Conservation (phyloP, 2,113 vertebrate genomes). For the Sebastes schlegelii region DNA sequence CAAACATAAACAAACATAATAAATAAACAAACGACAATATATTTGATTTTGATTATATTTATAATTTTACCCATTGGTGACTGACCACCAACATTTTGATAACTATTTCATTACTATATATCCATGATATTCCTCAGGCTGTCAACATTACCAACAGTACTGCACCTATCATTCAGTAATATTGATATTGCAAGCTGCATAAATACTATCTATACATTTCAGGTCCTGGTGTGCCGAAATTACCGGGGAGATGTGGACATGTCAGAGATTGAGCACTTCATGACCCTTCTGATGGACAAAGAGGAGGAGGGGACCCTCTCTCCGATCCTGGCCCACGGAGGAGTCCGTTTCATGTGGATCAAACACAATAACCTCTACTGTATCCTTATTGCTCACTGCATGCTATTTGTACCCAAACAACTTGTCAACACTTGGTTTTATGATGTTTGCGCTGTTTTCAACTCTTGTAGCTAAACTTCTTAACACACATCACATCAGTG, state of each 20-base stretch:
- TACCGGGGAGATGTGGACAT: slow-evolving; percentile 98
- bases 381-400: slow-evolving; percentile 84
- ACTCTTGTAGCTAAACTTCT: slow-evolving; percentile 61
- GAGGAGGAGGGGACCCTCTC: slow-evolving; percentile 96
- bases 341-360: slow-evolving; percentile 99
- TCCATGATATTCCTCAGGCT: too few species aligned
- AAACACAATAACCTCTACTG: slow-evolving; percentile 98
- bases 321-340: slow-evolving; percentile 95
- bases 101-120: background rate
- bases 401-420: background rate
- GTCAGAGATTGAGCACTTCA: slow-evolving; percentile 99
- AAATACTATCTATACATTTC: background rate
- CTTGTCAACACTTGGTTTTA: background rate
- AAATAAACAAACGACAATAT: background rate
- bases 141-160: background rate
- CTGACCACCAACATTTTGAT: background rate
- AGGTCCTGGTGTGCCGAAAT: slow-evolving; percentile 98
- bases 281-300: slow-evolving; percentile 98
- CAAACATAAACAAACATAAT: too few species aligned
- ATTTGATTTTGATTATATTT: background rate
- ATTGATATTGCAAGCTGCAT: background rate
- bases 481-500: slow-evolving; percentile 85
- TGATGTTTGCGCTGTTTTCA: background rate
- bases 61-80: background rate
- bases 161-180: background rate